Base-by-base conservation (phyloP, 2,888 invertebrate genomes). In the Zaprionus lineosus region DNA sequence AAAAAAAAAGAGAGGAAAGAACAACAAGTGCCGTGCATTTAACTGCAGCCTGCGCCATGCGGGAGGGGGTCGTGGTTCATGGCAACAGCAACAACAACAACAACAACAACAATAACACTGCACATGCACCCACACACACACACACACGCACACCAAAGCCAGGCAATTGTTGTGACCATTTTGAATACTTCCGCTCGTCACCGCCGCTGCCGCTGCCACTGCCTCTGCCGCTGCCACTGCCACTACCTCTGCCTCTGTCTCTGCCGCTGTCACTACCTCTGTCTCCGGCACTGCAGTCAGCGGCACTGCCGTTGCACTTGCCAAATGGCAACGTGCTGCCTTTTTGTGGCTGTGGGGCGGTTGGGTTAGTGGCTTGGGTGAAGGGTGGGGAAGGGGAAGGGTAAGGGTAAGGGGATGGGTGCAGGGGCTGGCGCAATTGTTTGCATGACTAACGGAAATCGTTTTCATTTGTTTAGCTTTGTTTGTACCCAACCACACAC, bases 361-460 rank as follows among this genome's bases (percentile, higher is more conserved):
- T n/a, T n/a, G n/a, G n/a, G n/a, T n/a, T n/a, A n/a, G n/a, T n/a
- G n/a, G n/a, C n/a, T n/a, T n/a, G n/a, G n/a, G n/a, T 19, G 19
- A 5, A 3, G 19, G 19, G 3, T 19, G 19, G 24, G 24, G 24
- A 19, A 9, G 50, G 50, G 62, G 43, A 37, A 47, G 19, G 19
- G 43, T 28, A 28, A n/a, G n/a, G n/a, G n/a, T 28, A 28, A 19
- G 14, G 29, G 16, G 37, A n/a, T n/a, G 26, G 1, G 26, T 43
- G 43, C 28, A 29, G 8, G 28, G 19, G 40, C 36, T 11, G 24
- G 34, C 43, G 44, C 78, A 77, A 74, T 59, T 56, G 69, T 65
- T 82, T 74, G 74, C 82, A 78, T 82, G 82, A 78, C 77, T 75
- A 82, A 70, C 77, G 77, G 82, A 78, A 78, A 77, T 81, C 61